Evolutionary conservation across 2,113 vertebrate species (phyloP).

Genomic region (Proteles cristata): DNA sequence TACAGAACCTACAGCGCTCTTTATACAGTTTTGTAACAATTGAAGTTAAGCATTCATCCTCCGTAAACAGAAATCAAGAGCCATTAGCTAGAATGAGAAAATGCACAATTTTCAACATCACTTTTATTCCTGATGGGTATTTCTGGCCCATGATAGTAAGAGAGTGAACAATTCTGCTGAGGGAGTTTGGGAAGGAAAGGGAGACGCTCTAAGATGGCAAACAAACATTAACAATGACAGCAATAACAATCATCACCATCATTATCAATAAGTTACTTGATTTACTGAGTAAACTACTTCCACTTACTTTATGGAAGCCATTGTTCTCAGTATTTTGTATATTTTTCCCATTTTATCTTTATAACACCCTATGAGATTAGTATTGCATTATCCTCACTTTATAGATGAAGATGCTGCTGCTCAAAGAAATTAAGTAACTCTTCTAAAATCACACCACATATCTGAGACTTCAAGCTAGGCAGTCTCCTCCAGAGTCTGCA

Average conservation of each 20-base stretch:
- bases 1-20: background rate
- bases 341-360: conserved; percentile 39
- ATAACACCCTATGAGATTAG: background rate
- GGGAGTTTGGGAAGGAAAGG: background rate
- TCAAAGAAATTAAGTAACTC: background rate
- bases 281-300: background rate
- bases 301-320: background rate
- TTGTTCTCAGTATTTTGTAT: conserved; percentile 2
- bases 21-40: conserved; percentile 24
- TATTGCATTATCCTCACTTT: background rate
- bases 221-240: background rate
- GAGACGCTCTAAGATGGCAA: background rate
- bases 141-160: conserved; percentile 19
- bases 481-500: background rate
- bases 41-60: conserved; percentile 37
- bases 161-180: conserved; percentile 7
- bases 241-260: background rate
- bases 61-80: background rate
- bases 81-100: conserved; percentile 42
- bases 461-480: background rate
- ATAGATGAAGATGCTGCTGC: background rate
- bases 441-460: background rate
- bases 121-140: conserved; percentile 30
- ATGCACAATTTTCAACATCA: conserved; percentile 35
- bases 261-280: background rate